These are phyloP conservation scores for Dicaeum eximium DNA, from an alignment of 2,113 vertebrate species.

Conservation along the genomic window DNA sequence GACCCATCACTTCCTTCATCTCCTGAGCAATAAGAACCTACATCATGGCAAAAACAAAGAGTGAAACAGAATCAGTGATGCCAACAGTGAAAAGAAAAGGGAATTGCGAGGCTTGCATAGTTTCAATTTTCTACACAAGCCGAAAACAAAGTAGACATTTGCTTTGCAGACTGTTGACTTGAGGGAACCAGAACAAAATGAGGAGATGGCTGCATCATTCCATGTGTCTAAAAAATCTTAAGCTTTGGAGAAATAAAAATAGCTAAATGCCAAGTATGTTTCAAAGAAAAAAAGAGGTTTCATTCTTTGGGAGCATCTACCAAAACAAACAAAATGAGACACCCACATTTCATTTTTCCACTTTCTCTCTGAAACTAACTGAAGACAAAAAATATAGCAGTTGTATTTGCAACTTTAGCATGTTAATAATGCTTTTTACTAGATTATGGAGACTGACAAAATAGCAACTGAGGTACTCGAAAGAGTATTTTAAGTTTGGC, in stretches of 20 bases:
- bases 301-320: not conserved
- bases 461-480: not conserved
- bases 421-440: slow-evolving; percentile 8
- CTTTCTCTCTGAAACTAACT: slow-evolving; percentile 36
- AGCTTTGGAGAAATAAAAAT: not conserved
- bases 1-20: not conserved
- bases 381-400: slow-evolving; percentile 21
- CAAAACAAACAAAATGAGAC: not conserved
- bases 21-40: not conserved
- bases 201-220: not conserved
- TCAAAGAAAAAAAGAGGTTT: not conserved
- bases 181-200: not conserved
- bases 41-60: not conserved
- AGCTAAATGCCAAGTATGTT: not conserved
- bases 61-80: not conserved
- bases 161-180: not conserved
- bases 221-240: not conserved
- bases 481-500: not conserved
- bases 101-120: not conserved
- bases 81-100: not conserved
- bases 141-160: not conserved
- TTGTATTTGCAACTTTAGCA: not conserved
- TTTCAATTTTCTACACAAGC: not conserved
- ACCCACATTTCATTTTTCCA: not conserved
- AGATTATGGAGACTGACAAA: not conserved